phyloP scores from a whole-genome alignment of 2,888 invertebrate genomes.

The Notodonta dromedarius region DNA sequence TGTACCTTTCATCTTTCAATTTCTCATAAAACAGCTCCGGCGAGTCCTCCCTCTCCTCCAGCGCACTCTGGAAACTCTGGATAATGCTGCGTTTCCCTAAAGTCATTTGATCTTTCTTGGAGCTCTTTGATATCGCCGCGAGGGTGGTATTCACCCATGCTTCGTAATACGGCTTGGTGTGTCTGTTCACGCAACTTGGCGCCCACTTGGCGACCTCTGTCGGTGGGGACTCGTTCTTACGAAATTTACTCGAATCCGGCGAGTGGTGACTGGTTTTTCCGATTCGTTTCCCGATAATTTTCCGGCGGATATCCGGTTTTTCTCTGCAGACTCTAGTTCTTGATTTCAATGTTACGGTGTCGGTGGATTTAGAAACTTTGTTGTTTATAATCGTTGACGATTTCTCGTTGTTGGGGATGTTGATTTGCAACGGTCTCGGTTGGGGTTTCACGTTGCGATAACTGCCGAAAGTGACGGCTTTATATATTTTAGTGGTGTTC shows the following conservation, averaged over 20 bases:
- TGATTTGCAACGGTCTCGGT: constrained; percentile 45
- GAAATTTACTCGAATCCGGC: constrained; percentile 1
- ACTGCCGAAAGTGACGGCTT: constrained; percentile 49
- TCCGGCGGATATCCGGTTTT: constrained; percentile 5
- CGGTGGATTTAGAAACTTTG: constrained; percentile 26
- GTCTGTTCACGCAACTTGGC: constrained; percentile 48
- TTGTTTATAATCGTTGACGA: constrained; percentile 17
- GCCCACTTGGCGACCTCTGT: constrained; percentile 72
- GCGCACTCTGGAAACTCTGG: constrained; percentile 37
- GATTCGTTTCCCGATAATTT: background rate
- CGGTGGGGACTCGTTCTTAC: constrained; percentile 37
- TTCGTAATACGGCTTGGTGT: constrained; percentile 71
- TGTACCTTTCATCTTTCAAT: constrained; percentile 56
- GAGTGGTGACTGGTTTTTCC: background rate
- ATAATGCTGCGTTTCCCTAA: constrained; percentile 43
- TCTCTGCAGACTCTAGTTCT: constrained; percentile 19
- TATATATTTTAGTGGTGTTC: constrained; percentile 45
- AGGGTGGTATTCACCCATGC: constrained; percentile 70
- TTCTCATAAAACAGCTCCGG: constrained; percentile 56
- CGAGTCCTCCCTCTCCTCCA: constrained; percentile 37
- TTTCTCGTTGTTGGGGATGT: constrained; percentile 41
- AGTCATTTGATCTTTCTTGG: constrained; percentile 42
- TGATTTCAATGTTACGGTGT: constrained; percentile 15
- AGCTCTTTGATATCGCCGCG: constrained; percentile 54
- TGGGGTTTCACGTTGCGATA: constrained; percentile 51